A percentile compares a stretch with the other conserved stretches of the same genome.
Conservation (phyloP, 2,888 invertebrate species). For the Desoria tigrina region DNA sequence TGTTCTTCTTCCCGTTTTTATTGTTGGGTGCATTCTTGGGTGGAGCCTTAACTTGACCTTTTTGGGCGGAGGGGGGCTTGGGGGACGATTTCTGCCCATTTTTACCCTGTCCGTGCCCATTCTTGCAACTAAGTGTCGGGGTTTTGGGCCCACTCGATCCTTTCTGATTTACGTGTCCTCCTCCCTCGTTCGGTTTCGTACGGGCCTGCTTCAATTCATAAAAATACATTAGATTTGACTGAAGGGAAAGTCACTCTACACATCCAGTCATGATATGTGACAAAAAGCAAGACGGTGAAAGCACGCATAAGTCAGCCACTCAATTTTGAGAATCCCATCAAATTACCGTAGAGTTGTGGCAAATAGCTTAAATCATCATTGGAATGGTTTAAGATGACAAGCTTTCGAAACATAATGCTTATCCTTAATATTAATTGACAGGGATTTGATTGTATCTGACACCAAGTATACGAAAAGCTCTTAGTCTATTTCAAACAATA, state of each 20-base stretch:
- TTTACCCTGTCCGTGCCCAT: slow-evolving; percentile 51
- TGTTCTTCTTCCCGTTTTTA: slow-evolving; percentile 68
- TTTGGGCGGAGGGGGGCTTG: slow-evolving; percentile 69
- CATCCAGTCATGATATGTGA: no score
- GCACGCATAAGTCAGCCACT: not conserved
- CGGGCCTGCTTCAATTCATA: slow-evolving; percentile 64
- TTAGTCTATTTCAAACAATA: no score
- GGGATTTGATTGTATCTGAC: no score
- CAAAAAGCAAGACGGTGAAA: not conserved
- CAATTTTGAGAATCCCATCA: not conserved
- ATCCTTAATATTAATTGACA: no score
- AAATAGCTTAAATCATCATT: no score
- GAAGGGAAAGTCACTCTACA: not conserved
- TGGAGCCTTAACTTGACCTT: slow-evolving; percentile 71
- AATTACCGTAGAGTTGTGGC: no score
- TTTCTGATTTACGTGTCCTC: slow-evolving; percentile 73
- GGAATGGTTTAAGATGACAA: no score
- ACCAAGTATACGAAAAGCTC: no score
- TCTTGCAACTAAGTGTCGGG: slow-evolving; percentile 51
- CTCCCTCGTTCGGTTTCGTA: slow-evolving; percentile 78
- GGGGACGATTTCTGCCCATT: slow-evolving; percentile 63
- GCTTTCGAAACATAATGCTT: no score
- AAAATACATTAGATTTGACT: slow-evolving; percentile 15
- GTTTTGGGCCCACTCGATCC: slow-evolving; percentile 68
- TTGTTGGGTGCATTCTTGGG: slow-evolving; percentile 56